A percentile compares a stretch with the other conserved stretches of the same genome.
Evolutionary conservation across 2,113 vertebrate species (phyloP).

Genomic region (Myodes glareolus): DNA sequence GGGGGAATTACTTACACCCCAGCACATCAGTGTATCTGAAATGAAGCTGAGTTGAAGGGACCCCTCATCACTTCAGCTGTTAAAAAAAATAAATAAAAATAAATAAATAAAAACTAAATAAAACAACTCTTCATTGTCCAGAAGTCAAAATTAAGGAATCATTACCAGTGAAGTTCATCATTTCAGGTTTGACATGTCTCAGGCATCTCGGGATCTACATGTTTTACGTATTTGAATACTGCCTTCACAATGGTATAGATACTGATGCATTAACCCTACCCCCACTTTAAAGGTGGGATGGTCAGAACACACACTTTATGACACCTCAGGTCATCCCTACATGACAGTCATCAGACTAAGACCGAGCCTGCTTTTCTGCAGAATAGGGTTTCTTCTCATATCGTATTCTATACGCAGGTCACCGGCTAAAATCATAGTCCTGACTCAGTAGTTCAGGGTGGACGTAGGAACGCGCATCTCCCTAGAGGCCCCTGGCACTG

Average conservation of each 20-base stretch:
- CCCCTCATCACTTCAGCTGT: background rate
- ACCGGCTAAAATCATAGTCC: background rate
- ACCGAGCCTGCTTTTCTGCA: background rate
- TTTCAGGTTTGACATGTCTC: background rate
- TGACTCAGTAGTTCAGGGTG: rapidly evolving
- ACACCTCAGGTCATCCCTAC: background rate
- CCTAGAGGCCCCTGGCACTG: rapidly evolving
- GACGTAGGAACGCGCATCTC: background rate
- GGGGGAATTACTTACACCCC: slow-evolving; percentile 37
- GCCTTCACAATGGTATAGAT: background rate
- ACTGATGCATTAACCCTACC: background rate
- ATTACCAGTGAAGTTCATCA: background rate
- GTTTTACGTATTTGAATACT: background rate
- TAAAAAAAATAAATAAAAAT: background rate
- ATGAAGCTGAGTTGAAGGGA: background rate
- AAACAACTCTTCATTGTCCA: background rate
- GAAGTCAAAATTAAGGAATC: background rate
- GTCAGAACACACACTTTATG: background rate
- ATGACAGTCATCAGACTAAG: background rate
- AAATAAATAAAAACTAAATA: too few species aligned
- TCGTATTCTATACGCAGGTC: rapidly evolving
- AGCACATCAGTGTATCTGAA: rapidly evolving
- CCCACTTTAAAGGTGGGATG: background rate
- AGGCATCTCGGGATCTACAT: background rate
- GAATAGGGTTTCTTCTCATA: rapidly evolving